These are phyloP conservation scores for Zalophus californianus DNA, from an alignment of 2,797 vertebrate genomes.

Conservation along the genomic window DNA sequence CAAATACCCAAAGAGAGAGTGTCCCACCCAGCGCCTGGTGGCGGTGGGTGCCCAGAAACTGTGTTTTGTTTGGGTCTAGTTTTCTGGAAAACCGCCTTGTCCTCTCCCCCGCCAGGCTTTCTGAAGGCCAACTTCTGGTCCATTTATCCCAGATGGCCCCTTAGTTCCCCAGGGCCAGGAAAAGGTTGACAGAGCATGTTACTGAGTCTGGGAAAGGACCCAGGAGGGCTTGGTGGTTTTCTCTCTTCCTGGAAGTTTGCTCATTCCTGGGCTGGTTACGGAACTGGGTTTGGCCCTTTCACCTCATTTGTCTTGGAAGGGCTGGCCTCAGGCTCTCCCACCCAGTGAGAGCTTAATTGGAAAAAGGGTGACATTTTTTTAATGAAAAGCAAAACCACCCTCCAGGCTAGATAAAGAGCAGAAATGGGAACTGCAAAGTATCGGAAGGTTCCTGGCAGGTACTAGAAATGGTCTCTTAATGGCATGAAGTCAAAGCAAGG, in stretches of 20 bases:
- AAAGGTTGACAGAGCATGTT: not conserved
- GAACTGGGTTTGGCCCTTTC: not conserved
- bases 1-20: not conserved
- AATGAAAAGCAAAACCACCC: constrained; percentile 51
- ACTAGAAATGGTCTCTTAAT: constrained; percentile 35
- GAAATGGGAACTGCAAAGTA: constrained; percentile 64
- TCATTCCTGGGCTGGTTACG: not conserved
- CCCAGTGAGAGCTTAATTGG: constrained; percentile 66
- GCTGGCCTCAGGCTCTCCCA: constrained; percentile 26
- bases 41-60: not conserved
- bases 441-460: constrained; percentile 42
- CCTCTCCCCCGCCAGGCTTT: not conserved
- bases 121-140: not conserved
- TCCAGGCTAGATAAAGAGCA: constrained; percentile 69
- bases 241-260: not conserved
- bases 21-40: not conserved
- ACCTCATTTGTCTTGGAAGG: constrained; percentile 14
- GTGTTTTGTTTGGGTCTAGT: not conserved
- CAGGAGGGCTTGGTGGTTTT: not conserved
- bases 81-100: not conserved
- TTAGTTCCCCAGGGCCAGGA: not conserved
- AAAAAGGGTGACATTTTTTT: constrained; percentile 52
- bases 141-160: not conserved
- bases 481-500: constrained; percentile 40
- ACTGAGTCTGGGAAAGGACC: not conserved